Evolutionary conservation across 2,888 invertebrate genomes (phyloP).

Genomic region (Adela reaumurella): DNA sequence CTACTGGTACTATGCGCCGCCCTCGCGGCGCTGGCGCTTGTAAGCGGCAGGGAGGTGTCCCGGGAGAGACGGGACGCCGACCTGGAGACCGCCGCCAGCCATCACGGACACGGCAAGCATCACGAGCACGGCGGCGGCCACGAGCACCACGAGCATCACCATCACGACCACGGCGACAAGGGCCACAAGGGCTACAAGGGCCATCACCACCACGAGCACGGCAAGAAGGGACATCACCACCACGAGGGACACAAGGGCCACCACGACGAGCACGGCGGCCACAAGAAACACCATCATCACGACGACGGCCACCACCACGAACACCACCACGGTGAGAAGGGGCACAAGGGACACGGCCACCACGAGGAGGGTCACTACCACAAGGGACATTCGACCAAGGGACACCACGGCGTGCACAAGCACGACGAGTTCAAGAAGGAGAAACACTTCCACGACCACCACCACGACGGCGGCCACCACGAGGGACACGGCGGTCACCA

Average conservation of each 20-base stretch:
- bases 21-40: slow-evolving; percentile 48
- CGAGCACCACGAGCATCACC: slow-evolving; percentile 62
- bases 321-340: slow-evolving; percentile 64
- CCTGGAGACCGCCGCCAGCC: slow-evolving; percentile 48
- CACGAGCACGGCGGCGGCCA: slow-evolving; percentile 62
- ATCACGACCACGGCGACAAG: slow-evolving; percentile 65
- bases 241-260: slow-evolving; percentile 63
- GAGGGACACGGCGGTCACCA: slow-evolving; percentile 77
- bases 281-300: slow-evolving; percentile 64
- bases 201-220: slow-evolving; percentile 62
- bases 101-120: slow-evolving; percentile 30
- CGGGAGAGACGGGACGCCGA: slow-evolving; percentile 50
- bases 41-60: slow-evolving; percentile 50
- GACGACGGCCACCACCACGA: slow-evolving; percentile 64
- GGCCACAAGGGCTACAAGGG: slow-evolving; percentile 71
- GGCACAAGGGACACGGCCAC: slow-evolving; percentile 57
- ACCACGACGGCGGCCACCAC: slow-evolving; percentile 75
- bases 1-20: slow-evolving; percentile 38
- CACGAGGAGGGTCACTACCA: slow-evolving; percentile 67
- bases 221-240: slow-evolving; percentile 71
- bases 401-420: slow-evolving; percentile 82
- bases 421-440: slow-evolving; percentile 82
- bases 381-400: slow-evolving; percentile 82
- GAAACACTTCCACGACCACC: slow-evolving; percentile 82
- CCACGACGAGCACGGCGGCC: slow-evolving; percentile 61